Evolutionary conservation across 30 jellyfish, hydroid and myxozoan species (phyloP), one percentile per base, ranked within the genome.

Genomic region (Pseudorhiza aurosa): DNA sequence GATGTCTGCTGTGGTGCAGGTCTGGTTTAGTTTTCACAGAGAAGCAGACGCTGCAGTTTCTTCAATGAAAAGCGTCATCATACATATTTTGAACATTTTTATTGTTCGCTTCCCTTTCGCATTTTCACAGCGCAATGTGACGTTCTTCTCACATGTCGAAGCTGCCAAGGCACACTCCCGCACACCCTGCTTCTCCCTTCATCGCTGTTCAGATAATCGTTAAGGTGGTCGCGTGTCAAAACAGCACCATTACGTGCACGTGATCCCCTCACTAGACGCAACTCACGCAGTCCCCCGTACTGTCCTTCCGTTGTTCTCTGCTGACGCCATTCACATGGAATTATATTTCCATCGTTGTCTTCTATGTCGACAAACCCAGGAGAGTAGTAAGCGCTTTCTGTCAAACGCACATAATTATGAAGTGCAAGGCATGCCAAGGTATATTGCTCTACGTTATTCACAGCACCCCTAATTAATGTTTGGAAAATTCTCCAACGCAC

Each of bases 301-400:
- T 56, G 70, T 17, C 40, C 25, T 5, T 39, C 50, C 50, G 10
- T 12, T 5, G 7, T 39, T 39, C 10, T 5, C 50, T 39, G 7
- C 10, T 5, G 50, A 47, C 25, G 62, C 93, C 79, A 81, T 29
- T 81, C 93, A 6, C 87, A 87, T 17, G 35, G 62, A 8, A 8
- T 73, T 40, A n/a, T 60, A 30, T 59, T 71, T 11, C 91, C 96
- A 58, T 18, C 33, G 43, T 81, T 36, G 29, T 72, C 82, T 77
- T 86, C 96, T 2, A 82, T 45, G 57, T 86, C 96, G 12, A 75
- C 45, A 69, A 86, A 65, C 2, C 96, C 91, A 30, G 75, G 24
- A 12, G 92, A 87, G 27, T 75, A 64, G 56, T 86, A 86, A 1
- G 87, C 82, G 55, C 76, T 86, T 42, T 67, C 87, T 47, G 96